Conservation (phyloP, 2,113 vertebrate species). For the Cyprinus carpio region DNA sequence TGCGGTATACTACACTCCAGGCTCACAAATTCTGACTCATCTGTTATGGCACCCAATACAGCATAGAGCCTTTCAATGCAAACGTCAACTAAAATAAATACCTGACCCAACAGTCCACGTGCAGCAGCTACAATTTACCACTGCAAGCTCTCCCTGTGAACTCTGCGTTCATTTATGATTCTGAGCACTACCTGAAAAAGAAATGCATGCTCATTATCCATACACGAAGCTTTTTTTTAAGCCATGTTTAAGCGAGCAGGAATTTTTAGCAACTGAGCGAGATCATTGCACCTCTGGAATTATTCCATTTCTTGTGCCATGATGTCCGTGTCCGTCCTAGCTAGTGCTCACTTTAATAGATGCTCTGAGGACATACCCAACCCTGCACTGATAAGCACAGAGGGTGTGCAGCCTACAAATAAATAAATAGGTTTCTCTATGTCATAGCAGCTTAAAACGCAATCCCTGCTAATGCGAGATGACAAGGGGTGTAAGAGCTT, state of each 20-base stretch:
- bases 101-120: constrained; percentile 20
- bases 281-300: constrained; percentile 26
- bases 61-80: constrained; percentile 12
- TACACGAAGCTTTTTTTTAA: constrained; percentile 43
- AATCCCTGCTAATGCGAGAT: constrained; percentile 1
- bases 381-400: constrained; percentile 11
- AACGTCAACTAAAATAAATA: constrained; percentile 28
- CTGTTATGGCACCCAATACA: constrained; percentile 13
- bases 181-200: constrained; percentile 32
- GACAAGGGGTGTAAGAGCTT: background rate
- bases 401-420: too few relatives aligned
- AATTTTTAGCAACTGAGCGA: constrained; percentile 3
- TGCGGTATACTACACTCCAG: too few relatives aligned
- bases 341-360: constrained; percentile 7
- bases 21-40: too few relatives aligned
- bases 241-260: constrained; percentile 28
- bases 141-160: background rate
- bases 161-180: constrained; percentile 27
- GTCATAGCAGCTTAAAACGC: constrained; percentile 3
- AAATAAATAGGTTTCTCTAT: constrained; percentile 10
- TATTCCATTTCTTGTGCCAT: too few relatives aligned
- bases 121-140: constrained; percentile 14
- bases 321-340: too few relatives aligned
- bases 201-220: constrained; percentile 53
- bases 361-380: constrained; percentile 11